A percentile compares a stretch with the other conserved stretches of the same genome.
Evolutionary conservation across 2,888 invertebrate genomes (phyloP).

Genomic region (Antitype chi): DNA sequence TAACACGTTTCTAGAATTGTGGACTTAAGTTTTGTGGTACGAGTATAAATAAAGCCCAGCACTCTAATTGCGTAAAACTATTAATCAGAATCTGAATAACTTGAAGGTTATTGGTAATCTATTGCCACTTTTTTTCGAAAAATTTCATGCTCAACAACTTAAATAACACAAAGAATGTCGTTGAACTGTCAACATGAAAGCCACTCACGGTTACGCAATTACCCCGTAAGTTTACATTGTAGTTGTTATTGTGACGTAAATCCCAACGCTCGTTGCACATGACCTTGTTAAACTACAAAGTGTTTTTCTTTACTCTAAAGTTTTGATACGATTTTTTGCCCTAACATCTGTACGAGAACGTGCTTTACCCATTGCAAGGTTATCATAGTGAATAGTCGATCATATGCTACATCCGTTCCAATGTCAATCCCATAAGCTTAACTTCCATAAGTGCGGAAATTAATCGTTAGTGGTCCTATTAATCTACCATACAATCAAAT

Average conservation of each 20-base stretch:
- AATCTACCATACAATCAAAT: too few relatives aligned
- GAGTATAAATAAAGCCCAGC: too few relatives aligned
- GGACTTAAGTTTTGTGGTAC: too few relatives aligned
- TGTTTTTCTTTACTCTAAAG: constrained; percentile 8
- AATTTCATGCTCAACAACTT: too few relatives aligned
- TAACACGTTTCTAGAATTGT: too few relatives aligned
- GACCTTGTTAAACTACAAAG: background rate
- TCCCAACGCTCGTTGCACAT: background rate
- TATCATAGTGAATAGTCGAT: background rate
- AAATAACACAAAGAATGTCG: too few relatives aligned
- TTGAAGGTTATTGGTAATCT: too few relatives aligned
- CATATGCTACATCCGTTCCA: background rate
- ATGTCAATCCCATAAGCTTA: background rate
- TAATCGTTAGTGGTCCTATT: background rate
- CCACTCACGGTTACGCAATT: too few relatives aligned
- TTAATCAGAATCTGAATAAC: too few relatives aligned
- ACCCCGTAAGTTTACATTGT: background rate
- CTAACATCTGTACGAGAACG: background rate
- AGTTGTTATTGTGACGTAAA: constrained; percentile 1
- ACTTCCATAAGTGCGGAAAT: background rate
- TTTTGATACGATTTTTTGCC: background rate
- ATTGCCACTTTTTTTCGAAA: too few relatives aligned
- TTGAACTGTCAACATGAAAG: too few relatives aligned
- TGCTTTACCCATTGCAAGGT: constrained; percentile 15
- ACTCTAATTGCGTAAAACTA: too few relatives aligned